Conservation (phyloP, 2,113 vertebrate species). For the Pristiophorus japonicus region DNA sequence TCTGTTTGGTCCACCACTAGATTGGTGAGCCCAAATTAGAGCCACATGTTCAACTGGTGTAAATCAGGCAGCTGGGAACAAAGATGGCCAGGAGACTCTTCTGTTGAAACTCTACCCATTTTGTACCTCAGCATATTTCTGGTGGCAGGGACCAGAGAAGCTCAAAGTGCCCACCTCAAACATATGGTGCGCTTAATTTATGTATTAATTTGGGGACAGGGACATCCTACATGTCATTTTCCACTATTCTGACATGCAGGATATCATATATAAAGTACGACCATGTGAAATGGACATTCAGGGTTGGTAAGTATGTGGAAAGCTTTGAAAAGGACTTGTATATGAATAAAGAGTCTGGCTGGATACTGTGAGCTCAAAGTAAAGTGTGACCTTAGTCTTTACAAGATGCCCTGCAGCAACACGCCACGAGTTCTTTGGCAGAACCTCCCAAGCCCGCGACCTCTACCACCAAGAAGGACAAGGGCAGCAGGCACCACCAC, state of each 20-base stretch:
- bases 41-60: background rate
- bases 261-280: background rate
- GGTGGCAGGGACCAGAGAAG: background rate
- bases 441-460: no score
- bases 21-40: background rate
- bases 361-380: no score
- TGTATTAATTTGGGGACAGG: background rate
- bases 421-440: no score
- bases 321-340: background rate
- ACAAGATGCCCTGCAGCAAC: no score
- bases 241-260: background rate
- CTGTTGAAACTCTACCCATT: background rate
- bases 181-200: background rate
- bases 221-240: background rate
- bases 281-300: background rate
- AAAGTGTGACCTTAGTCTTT: no score
- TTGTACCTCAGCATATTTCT: background rate
- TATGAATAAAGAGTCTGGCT: no score
- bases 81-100: background rate
- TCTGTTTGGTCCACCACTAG: background rate
- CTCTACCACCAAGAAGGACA: no score
- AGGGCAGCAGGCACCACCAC: no score
- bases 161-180: background rate
- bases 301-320: background rate
- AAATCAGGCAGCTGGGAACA: background rate